These are phyloP conservation scores for Crotalus tigris DNA, from an alignment of 2,113 vertebrate species.

Conservation along the genomic window DNA sequence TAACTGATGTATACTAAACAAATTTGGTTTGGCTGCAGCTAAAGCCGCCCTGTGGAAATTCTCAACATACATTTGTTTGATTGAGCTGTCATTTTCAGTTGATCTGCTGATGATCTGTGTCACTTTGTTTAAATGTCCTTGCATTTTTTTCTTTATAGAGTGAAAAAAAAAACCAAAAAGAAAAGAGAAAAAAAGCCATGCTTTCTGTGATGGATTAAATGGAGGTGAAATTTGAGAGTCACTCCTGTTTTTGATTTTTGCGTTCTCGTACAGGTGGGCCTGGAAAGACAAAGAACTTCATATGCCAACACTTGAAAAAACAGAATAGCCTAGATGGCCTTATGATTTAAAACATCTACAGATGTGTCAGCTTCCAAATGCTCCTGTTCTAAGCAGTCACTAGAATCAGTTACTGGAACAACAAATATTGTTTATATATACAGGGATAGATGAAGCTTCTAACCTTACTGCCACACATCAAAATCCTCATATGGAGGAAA, in stretches of 20 bases:
- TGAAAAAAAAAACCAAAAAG: conserved; percentile 52
- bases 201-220: conserved; percentile 81
- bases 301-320: conserved; percentile 67
- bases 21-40: conserved; percentile 78
- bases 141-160: conserved; percentile 68
- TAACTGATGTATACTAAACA: conserved; percentile 80
- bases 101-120: conserved; percentile 85
- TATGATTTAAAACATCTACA: conserved; percentile 78
- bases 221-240: conserved; percentile 79
- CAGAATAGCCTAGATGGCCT: conserved; percentile 68
- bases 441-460: not conserved
- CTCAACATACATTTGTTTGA: conserved; percentile 84
- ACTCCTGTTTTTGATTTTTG: conserved; percentile 80
- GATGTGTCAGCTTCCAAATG: conserved; percentile 76
- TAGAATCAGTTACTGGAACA: conserved; percentile 71
- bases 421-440: conserved; percentile 60
- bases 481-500: not conserved
- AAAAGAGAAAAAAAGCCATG: conserved; percentile 67
- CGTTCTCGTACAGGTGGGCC: conserved; percentile 76
- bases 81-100: conserved; percentile 82
- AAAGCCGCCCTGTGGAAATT: conserved; percentile 78
- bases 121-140: conserved; percentile 85
- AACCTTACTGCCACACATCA: not conserved
- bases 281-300: conserved; percentile 77
- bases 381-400: conserved; percentile 63